Conservation (phyloP, 2,888 invertebrate species). For the Leucophenga maculata region DNA sequence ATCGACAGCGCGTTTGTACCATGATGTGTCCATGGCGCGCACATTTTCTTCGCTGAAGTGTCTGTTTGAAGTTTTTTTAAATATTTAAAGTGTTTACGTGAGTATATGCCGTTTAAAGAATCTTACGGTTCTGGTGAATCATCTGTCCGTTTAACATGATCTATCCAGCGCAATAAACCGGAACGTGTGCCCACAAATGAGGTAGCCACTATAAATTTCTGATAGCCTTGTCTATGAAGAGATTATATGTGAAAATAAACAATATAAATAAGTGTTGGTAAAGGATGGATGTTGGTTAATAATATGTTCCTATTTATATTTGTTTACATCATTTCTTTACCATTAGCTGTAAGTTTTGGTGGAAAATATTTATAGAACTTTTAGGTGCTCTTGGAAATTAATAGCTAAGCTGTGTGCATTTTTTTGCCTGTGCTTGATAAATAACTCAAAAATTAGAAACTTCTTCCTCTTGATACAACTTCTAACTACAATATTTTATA, state of each 20-base stretch:
- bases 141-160: conserved; percentile 76
- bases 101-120: too few species aligned
- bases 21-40: conserved; percentile 88
- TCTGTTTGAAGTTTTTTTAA: conserved; percentile 71
- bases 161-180: conserved; percentile 90
- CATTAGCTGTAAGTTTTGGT: background rate
- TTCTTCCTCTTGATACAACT: too few species aligned
- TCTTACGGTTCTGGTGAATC: conserved; percentile 81
- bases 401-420: too few species aligned
- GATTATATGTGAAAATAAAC: conserved; percentile 67
- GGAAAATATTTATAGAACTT: background rate
- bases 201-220: conserved; percentile 87
- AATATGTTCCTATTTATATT: too few species aligned
- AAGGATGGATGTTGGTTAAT: background rate
- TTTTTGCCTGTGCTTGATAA: too few species aligned
- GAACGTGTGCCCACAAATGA: conserved; percentile 93
- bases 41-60: conserved; percentile 87
- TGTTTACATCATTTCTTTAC: background rate
- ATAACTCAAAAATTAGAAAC: too few species aligned
- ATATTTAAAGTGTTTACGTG: too few species aligned
- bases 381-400: background rate
- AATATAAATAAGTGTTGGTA: conserved; percentile 30
- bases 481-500: too few species aligned
- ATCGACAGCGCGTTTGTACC: conserved; percentile 93
- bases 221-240: conserved; percentile 84